Percentiles rank a stretch among this genome's conserved stretches.
These are phyloP conservation scores for Lophura swinhoii DNA, from an alignment of 2,797 vertebrate species.

Conservation along the genomic window DNA sequence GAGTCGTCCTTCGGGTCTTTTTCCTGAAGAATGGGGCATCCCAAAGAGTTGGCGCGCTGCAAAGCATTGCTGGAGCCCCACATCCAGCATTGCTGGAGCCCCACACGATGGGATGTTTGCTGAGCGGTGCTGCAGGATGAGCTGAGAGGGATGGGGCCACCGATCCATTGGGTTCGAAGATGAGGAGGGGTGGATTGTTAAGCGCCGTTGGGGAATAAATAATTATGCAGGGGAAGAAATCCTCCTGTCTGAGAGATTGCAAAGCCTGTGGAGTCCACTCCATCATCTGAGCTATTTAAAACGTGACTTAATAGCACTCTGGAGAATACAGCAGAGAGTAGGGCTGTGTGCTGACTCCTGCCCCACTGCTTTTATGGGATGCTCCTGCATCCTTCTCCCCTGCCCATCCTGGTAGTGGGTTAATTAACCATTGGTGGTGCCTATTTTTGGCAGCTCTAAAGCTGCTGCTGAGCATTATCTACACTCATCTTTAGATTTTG, in stretches of 20 bases:
- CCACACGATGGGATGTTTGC: not conserved
- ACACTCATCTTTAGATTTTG: not conserved
- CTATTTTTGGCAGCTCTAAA: not conserved
- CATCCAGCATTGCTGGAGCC: not conserved
- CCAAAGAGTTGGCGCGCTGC: not conserved
- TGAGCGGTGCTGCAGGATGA: rapidly evolving
- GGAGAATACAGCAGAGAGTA: not conserved
- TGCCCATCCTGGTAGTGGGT: not conserved
- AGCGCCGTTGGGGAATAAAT: not conserved
- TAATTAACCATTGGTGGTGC: too few relatives aligned
- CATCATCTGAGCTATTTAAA: slow-evolving; percentile 25
- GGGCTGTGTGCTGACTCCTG: not conserved
- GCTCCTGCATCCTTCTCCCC: not conserved
- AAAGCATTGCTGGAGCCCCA: rapidly evolving
- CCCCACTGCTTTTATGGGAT: not conserved
- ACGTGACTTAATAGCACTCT: not conserved
- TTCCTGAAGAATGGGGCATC: not conserved
- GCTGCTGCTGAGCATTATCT: rapidly evolving
- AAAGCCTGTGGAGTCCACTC: not conserved
- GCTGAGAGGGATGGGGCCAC: not conserved
- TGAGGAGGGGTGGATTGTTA: not conserved
- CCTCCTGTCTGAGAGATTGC: not conserved
- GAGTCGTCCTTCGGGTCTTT: not conserved
- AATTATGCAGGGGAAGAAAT: not conserved
- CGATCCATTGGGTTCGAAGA: not conserved